Conservation (phyloP, 2,888 invertebrate species). For the Tholera decimalis region DNA sequence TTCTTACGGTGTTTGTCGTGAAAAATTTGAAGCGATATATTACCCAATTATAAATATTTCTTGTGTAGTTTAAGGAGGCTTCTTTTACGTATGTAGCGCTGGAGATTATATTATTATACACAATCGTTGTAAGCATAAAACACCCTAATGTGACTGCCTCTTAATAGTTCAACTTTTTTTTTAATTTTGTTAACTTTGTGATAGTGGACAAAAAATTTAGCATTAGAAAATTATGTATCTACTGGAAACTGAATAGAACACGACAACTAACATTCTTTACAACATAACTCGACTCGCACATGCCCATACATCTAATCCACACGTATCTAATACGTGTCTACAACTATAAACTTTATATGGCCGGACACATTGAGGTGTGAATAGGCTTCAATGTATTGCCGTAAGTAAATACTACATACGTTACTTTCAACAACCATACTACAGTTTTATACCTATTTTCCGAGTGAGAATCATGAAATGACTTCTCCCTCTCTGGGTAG, state of each 20-base stretch:
- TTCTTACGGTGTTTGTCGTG: constrained; percentile 16
- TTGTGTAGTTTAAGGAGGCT: no score
- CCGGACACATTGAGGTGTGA: constrained; percentile 6
- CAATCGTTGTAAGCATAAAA: no score
- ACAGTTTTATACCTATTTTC: background rate
- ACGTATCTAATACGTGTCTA: background rate
- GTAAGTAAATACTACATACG: background rate
- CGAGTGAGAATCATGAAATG: no score
- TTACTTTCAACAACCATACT: background rate
- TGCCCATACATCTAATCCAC: constrained; percentile 12
- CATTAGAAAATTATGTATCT: background rate
- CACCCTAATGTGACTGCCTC: no score
- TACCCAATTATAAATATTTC: no score
- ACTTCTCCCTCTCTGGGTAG: no score
- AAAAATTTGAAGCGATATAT: no score
- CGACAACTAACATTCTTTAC: constrained; percentile 11
- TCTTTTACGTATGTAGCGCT: no score
- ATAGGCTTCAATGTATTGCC: constrained; percentile 3
- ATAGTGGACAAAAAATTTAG: no score
- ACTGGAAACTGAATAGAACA: constrained; percentile 13
- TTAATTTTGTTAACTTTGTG: background rate
- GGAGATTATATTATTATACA: no score
- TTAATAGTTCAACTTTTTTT: no score
- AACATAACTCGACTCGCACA: constrained; percentile 24
- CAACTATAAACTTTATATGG: constrained; percentile 22